phyloP scores from a whole-genome alignment of 2,797 vertebrate genomes.

The Gadopsis bispinosus region DNA sequence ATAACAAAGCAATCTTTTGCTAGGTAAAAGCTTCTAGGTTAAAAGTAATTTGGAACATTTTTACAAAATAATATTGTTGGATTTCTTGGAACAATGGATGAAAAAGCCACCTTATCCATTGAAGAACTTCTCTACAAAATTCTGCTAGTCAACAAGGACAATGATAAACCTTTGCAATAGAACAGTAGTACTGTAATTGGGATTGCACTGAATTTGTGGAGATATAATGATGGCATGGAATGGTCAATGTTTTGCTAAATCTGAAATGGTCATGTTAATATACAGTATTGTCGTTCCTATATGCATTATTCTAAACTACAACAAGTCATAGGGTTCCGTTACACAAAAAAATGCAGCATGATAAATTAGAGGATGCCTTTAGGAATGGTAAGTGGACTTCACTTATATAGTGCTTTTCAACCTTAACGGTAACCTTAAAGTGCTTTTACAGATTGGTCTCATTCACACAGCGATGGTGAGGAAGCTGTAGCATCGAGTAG shows the following conservation, averaged over 20 bases:
- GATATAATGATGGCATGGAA: neutral
- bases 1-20: slow-evolving; percentile 2
- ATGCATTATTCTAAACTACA: neutral
- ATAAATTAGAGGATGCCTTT: neutral
- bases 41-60: slow-evolving; percentile 17
- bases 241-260: neutral
- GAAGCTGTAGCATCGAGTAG: too few species aligned
- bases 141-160: neutral
- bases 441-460: too few species aligned
- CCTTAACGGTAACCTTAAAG: too few species aligned
- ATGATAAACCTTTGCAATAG: neutral
- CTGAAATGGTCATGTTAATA: neutral
- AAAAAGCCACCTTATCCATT: neutral
- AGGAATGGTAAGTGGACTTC: too few species aligned
- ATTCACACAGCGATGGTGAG: too few species aligned
- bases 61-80: neutral
- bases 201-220: neutral
- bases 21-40: neutral
- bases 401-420: too few species aligned
- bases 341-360: neutral
- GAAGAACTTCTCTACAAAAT: neutral
- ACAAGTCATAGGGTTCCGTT: neutral
- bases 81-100: slow-evolving; percentile 10
- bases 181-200: neutral
- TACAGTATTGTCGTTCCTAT: neutral